These are phyloP conservation scores for Phocides pigmalion DNA, from an alignment of 1,140 invertebrate species.

Conservation along the genomic window DNA sequence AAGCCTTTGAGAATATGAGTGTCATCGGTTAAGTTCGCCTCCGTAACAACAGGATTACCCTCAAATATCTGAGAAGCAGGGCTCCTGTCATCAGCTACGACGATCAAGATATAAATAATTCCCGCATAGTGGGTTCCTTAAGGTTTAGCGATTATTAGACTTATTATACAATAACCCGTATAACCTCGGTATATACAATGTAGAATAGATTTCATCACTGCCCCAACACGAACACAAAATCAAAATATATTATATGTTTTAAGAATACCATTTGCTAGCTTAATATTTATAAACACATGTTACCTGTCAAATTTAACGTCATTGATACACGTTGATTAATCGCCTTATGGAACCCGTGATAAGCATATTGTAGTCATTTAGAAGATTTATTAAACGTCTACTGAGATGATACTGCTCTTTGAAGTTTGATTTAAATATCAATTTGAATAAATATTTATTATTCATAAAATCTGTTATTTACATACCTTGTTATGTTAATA, in stretches of 20 bases:
- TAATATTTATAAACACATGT: too few relatives aligned
- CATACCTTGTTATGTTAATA: too few relatives aligned
- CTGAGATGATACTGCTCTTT: too few relatives aligned
- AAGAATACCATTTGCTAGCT: too few relatives aligned
- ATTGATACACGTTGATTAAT: too few relatives aligned
- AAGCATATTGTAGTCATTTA: too few relatives aligned
- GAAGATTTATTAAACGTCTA: too few relatives aligned
- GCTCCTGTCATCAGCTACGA: slow-evolving; percentile 77
- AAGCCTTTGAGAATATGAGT: slow-evolving; percentile 17
- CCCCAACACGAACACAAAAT: slow-evolving; percentile 37
- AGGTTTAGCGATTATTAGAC: slow-evolving; percentile 25
- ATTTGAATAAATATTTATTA: too few relatives aligned
- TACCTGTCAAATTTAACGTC: too few relatives aligned
- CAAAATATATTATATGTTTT: background rate
- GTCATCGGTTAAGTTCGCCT: background rate
- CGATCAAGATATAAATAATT: slow-evolving; percentile 14
- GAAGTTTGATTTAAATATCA: too few relatives aligned
- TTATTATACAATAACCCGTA: slow-evolving; percentile 6
- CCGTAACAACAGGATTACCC: slow-evolving; percentile 54
- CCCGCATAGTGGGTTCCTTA: slow-evolving; percentile 34
- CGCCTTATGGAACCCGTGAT: too few relatives aligned
- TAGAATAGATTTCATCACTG: background rate
- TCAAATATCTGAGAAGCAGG: slow-evolving; percentile 78
- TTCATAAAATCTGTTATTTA: too few relatives aligned
- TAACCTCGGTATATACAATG: slow-evolving; percentile 9